These are phyloP conservation scores for Acanthopleura granulata DNA, from an alignment of 2,888 invertebrate genomes.

Conservation along the genomic window DNA sequence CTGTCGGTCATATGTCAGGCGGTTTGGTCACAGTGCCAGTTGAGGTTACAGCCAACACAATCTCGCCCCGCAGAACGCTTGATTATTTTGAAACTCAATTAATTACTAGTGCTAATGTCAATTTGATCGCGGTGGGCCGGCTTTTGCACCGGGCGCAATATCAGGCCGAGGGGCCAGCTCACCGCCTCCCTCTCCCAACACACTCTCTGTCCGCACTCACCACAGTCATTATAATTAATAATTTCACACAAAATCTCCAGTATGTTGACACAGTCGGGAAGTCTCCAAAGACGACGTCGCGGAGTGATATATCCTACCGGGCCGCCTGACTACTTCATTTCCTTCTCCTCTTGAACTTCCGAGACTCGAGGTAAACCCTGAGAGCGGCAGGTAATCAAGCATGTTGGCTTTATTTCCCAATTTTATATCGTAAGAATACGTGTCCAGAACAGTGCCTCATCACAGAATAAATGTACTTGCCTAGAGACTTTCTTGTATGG, in stretches of 20 bases:
- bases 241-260: neutral
- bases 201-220: neutral
- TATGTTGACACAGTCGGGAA: neutral
- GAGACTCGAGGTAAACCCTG: no score
- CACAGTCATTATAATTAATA: neutral
- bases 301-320: no score
- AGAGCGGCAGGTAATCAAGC: no score
- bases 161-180: no score
- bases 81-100: constrained; percentile 12
- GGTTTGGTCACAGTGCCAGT: neutral
- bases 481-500: no score
- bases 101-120: constrained; percentile 7
- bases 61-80: neutral
- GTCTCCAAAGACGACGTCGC: neutral
- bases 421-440: no score
- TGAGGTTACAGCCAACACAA: neutral
- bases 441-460: no score
- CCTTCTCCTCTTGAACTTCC: no score
- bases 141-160: no score
- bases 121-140: neutral
- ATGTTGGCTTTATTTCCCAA: no score
- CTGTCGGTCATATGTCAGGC: neutral
- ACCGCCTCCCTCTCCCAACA: neutral
- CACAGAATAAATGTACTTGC: no score
- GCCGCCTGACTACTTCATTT: no score